Evolutionary conservation across 2,113 vertebrate genomes (phyloP).

Genomic region (Phylloscopus whistleri): DNA sequence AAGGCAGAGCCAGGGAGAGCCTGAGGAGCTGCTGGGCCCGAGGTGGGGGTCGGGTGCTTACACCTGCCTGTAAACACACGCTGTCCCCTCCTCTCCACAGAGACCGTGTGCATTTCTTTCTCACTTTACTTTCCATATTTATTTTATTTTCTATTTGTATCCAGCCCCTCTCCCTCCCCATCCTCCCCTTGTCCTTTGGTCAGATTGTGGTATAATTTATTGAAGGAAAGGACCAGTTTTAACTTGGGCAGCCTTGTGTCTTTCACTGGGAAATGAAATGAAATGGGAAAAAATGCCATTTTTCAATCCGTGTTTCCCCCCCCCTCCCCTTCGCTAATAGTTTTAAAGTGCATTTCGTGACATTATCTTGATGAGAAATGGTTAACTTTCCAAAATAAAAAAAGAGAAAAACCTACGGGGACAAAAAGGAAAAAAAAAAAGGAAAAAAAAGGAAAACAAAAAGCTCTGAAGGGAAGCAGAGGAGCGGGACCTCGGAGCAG

Average conservation of each 20-base stretch:
- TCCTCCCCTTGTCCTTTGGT: background rate
- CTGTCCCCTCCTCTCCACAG: background rate
- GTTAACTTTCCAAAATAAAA: slow-evolving; percentile 39
- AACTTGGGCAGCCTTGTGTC: slow-evolving; percentile 47
- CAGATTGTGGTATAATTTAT: slow-evolving; percentile 48
- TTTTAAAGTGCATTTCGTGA: slow-evolving; percentile 67
- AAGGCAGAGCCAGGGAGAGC: slow-evolving; percentile 19
- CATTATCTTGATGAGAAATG: slow-evolving; percentile 66
- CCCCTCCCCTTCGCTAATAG: slow-evolving; percentile 17
- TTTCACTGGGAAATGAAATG: slow-evolving; percentile 61
- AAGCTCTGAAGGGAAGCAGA: slow-evolving; percentile 59
- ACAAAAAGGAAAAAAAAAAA: background rate
- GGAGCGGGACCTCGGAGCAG: slow-evolving; percentile 59
- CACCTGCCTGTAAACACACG: slow-evolving; percentile 39
- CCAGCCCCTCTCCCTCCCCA: background rate
- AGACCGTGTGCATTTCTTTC: slow-evolving; percentile 3
- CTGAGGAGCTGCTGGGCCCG: slow-evolving; percentile 12
- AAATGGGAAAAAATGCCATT: slow-evolving; percentile 44
- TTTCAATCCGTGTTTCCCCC: slow-evolving; percentile 29
- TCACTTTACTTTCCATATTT: slow-evolving; percentile 31
- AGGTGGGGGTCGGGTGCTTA: background rate
- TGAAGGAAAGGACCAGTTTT: slow-evolving; percentile 58
- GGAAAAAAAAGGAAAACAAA: slow-evolving; percentile 35
- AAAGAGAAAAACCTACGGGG: background rate
- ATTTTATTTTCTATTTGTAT: slow-evolving; percentile 36